Base-by-base conservation (phyloP, 2,113 vertebrate genomes). In the Alethe castanea region DNA sequence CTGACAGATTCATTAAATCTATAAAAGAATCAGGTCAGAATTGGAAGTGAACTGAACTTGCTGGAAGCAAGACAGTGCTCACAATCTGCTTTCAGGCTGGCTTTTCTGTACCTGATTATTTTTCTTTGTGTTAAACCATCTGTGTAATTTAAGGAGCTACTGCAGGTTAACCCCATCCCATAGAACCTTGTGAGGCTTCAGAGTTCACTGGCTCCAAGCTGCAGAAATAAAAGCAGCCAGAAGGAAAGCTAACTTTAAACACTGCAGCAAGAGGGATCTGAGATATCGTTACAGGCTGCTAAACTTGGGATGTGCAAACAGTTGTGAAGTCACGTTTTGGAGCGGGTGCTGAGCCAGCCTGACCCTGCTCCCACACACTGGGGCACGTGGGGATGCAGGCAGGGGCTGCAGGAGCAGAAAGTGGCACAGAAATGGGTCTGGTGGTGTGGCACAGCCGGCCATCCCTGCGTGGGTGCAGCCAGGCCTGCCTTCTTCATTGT, bases 81-180 rank as follows among this genome's bases (percentile, higher is more conserved):
- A 60, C 71, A 86, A 8, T 71, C 79, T 92, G 56, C 72, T 88
- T 88, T 86, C 79, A 78, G 78, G 4, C 35, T 48, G 85, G 25
- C 50, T 90, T 90, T 94, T 88, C 79, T 90, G 56, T 90, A 90
- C 88, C 76, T 94, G 82, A 60, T 88, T 19, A 25, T 81, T 93
- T 95, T 83, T 28, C 69, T 90, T 81, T 88, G 76, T 81, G 78
- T 78, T 71, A 81, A 93, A 64, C 84, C 47, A 57, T 81, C 62
- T 40, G 1, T 81, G 81, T 90, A 86, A 94, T 82, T 92, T 77
- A 78, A 81, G 74, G 61, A 81, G 74, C 73, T 67, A 9, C 50
- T 40, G 56, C 74, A 89, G 38, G 53, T 81, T 83, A 88, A 76
- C 76, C 42, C 60, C 36, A 18, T 52, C 10, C 80, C 85, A 2